Base-by-base conservation (phyloP, 2,888 invertebrate species). In the Hydriomena furcata region DNA sequence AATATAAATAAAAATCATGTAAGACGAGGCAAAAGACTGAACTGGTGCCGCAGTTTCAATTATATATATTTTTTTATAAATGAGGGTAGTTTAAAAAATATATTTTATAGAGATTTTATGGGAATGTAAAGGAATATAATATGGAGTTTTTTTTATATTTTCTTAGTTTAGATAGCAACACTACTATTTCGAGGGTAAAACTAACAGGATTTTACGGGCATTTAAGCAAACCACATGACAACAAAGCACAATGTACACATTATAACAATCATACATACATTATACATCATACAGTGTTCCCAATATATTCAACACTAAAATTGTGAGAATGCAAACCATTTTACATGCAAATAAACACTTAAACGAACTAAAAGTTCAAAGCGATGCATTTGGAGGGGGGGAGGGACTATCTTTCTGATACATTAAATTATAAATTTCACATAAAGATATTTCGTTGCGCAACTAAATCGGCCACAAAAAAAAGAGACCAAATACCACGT, bases 271-370 rank as follows among this genome's bases (percentile, higher is more conserved):
- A 52, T 27, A 49, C 45, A 46, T 34, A 47, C 38, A 52, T 42
- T 55, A 49, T 28, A 49, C 30, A 38, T 51, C 49, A 53, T 41
- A 51, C 42, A 54, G 57, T 61, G 55, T 56, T 53, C 61, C 61
- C 50, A 68, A 65, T 71, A 65, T 42, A 52, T 28, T 5, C 47
- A 52, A 43, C 50, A 27, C 51, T 52, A 51, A 72, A 63, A 68
- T 48, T 52, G 84, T 88, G 84, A 82, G 54, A 66, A 77, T 72
- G 88, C 90, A 90, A 90, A 89, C 80, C 73, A 90, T 79, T 42
- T 60, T 85, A 90, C 89, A 90, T 90, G 89, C 89, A 89, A 89
- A 88, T 80, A 66, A 85, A 88, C 82, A 88, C 79, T 69, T 71
- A 78, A 68, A 72, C 68, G 67, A 76, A 78, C 70, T 65, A 76